Conservation (phyloP, 2,797 vertebrate species). For the Darevskia mixta region DNA sequence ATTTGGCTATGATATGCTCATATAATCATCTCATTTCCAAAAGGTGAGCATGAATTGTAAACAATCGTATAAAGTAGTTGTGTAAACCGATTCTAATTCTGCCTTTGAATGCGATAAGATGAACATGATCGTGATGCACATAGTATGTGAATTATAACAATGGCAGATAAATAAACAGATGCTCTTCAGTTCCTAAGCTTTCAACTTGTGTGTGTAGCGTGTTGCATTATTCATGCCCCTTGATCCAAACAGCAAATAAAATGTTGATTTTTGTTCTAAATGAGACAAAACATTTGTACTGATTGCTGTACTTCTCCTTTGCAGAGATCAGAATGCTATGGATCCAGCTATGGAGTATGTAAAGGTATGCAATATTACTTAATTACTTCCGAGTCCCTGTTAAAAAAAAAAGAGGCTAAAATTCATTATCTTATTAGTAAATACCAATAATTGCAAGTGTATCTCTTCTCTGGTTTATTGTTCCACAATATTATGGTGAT, state of each 20-base stretch:
- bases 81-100: no score
- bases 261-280: constrained; percentile 5
- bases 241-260: constrained; percentile 19
- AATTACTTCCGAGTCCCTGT: constrained; percentile 13
- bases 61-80: background rate
- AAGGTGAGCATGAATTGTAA: background rate
- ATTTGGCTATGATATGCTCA: background rate
- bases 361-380: constrained; percentile 83
- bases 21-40: no score
- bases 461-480: constrained; percentile 26
- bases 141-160: background rate
- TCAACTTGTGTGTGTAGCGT: background rate
- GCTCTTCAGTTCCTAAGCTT: background rate
- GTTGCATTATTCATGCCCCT: background rate
- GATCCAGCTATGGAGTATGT: constrained; percentile 86
- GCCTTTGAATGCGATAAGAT: no score
- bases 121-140: background rate
- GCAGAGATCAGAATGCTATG: constrained; percentile 80
- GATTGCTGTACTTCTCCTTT: constrained; percentile 67
- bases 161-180: background rate
- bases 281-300: constrained; percentile 48
- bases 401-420: background rate
- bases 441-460: background rate
- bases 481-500: background rate
- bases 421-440: background rate